phyloP scores from a whole-genome alignment of 2,888 invertebrate species.

The Ophion ellenae region DNA sequence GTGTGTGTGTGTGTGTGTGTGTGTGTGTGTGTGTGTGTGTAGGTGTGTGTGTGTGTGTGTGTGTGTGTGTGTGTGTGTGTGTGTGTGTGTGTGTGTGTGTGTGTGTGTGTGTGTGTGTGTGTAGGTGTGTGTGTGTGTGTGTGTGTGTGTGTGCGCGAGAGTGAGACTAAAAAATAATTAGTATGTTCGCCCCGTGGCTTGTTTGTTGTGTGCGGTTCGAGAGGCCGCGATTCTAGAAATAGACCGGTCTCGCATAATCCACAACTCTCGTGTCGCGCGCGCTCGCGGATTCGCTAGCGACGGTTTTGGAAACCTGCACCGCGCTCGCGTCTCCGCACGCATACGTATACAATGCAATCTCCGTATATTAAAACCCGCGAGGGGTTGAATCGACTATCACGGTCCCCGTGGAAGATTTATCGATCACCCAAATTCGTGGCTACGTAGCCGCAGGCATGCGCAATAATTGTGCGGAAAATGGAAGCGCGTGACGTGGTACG shows the following conservation, averaged over 20 bases:
- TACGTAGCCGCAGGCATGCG: background rate
- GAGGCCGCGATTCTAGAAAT: slow-evolving; percentile 80
- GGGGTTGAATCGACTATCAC: slow-evolving; percentile 24
- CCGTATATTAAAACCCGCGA: slow-evolving; percentile 37
- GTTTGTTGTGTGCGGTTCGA: slow-evolving; percentile 54
- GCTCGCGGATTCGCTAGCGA: slow-evolving; percentile 73
- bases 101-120: slow-evolving; percentile 7
- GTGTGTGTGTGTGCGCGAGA: slow-evolving; percentile 25
- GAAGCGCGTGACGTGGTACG: background rate
- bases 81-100: slow-evolving; percentile 44
- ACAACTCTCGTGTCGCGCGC: slow-evolving; percentile 52
- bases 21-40: slow-evolving; percentile 8
- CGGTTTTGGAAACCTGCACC: slow-evolving; percentile 81
- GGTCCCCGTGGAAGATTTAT: slow-evolving; percentile 22
- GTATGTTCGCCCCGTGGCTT: slow-evolving; percentile 74
- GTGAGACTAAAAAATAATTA: slow-evolving; percentile 80
- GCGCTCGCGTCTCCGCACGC: slow-evolving; percentile 41
- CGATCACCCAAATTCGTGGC: slow-evolving; percentile 39
- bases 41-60: slow-evolving; percentile 43
- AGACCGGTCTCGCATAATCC: slow-evolving; percentile 79
- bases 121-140: background rate
- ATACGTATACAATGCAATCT: slow-evolving; percentile 44
- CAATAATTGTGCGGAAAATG: slow-evolving; percentile 11
- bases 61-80: slow-evolving; percentile 12
- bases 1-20: slow-evolving; percentile 7